phyloP scores from a whole-genome alignment of 2,797 vertebrate genomes.

The Karalla daura region DNA sequence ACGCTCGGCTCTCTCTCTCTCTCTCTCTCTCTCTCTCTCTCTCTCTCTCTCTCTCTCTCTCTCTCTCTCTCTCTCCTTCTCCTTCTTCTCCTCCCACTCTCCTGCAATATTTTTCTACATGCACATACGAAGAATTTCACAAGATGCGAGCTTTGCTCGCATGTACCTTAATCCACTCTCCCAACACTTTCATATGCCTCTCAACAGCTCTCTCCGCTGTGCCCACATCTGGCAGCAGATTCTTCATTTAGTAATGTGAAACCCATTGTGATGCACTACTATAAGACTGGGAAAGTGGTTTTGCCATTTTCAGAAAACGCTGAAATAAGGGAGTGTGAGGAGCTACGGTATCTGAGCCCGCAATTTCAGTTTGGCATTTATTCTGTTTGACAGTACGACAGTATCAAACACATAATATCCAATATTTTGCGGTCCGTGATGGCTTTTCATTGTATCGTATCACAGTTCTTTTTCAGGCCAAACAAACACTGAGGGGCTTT shows the following conservation, averaged over 20 bases:
- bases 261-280: constrained; percentile 43
- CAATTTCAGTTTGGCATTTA: constrained; percentile 69
- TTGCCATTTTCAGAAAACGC: constrained; percentile 63
- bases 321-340: constrained; percentile 52
- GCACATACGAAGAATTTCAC: constrained; percentile 35
- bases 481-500: constrained; percentile 75
- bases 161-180: constrained; percentile 46
- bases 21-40: constrained; percentile 18
- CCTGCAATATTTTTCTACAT: constrained; percentile 33
- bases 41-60: constrained; percentile 31
- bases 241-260: constrained; percentile 50
- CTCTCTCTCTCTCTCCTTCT: constrained; percentile 17
- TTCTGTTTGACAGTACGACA: constrained; percentile 75
- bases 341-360: constrained; percentile 62
- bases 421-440: constrained; percentile 70
- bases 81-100: constrained; percentile 23
- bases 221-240: constrained; percentile 39
- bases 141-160: constrained; percentile 34
- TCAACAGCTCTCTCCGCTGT: constrained; percentile 17
- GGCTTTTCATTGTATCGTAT: constrained; percentile 75
- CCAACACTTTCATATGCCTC: constrained; percentile 34
- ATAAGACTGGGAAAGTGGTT: constrained; percentile 50
- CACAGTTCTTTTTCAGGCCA: constrained; percentile 71
- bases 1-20: constrained; percentile 40
- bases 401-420: constrained; percentile 79